These are phyloP conservation scores for Palythoa grandiflora DNA, from an alignment of 92 coral and sea anemone species.

Conservation along the genomic window DNA sequence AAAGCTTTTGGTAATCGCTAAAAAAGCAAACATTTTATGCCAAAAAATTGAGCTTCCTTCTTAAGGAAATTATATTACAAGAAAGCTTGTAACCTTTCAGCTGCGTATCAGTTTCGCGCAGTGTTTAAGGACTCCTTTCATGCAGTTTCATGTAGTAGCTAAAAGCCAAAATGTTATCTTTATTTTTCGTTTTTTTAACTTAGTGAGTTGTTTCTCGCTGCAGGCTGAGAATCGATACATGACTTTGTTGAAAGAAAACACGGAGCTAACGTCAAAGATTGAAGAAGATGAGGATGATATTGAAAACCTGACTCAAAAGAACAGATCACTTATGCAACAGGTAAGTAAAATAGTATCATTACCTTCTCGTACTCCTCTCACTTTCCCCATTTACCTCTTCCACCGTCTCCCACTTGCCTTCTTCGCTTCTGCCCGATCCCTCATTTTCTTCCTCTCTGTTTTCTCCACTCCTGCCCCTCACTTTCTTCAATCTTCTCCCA, in stretches of 20 bases:
- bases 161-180: background rate
- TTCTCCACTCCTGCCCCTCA: background rate
- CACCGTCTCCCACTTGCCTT: too few species aligned
- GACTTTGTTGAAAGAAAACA: constrained; percentile 81
- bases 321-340: constrained; percentile 84
- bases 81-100: too few species aligned
- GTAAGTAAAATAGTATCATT: constrained; percentile 40
- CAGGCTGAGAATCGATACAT: constrained; percentile 89
- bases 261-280: constrained; percentile 84
- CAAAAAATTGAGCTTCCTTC: too few species aligned
- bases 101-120: too few species aligned
- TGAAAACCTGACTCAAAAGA: constrained; percentile 80
- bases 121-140: too few species aligned
- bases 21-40: too few species aligned
- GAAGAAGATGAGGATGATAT: constrained; percentile 98
- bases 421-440: too few species aligned
- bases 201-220: background rate
- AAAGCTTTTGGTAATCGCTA: too few species aligned
- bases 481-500: background rate
- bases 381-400: background rate
- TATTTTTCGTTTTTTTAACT: background rate
- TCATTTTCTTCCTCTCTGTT: background rate
- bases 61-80: too few species aligned
- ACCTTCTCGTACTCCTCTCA: background rate
- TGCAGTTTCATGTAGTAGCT: background rate